These are phyloP conservation scores for Colostygia pectinataria DNA, from an alignment of 2,888 invertebrate species.

Conservation along the genomic window DNA sequence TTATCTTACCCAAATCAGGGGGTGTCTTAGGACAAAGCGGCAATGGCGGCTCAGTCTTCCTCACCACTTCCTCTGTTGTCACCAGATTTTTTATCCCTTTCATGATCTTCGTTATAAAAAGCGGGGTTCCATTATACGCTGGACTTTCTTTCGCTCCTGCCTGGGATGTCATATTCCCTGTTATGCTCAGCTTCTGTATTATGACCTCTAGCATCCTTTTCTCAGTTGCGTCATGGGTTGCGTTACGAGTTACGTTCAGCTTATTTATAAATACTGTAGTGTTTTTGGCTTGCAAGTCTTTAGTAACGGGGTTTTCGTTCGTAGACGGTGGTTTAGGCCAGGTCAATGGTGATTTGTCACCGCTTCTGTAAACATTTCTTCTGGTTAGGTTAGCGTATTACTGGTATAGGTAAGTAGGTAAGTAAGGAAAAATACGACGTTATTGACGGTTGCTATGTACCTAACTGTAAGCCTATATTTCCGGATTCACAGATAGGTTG, in stretches of 20 bases:
- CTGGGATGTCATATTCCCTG: slow-evolving; percentile 38
- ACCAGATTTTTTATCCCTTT: slow-evolving; percentile 56
- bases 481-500: too few relatives aligned
- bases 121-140: slow-evolving; percentile 39
- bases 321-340: slow-evolving; percentile 52
- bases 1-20: slow-evolving; percentile 85
- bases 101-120: slow-evolving; percentile 58
- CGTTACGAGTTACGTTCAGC: slow-evolving; percentile 34
- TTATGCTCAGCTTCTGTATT: slow-evolving; percentile 37
- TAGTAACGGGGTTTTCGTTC: slow-evolving; percentile 41
- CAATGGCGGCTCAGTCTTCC: slow-evolving; percentile 52
- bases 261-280: slow-evolving; percentile 27
- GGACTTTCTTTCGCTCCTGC: slow-evolving; percentile 8
- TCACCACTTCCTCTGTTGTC: slow-evolving; percentile 54
- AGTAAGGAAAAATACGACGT: too few relatives aligned
- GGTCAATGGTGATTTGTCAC: slow-evolving; percentile 46
- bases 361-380: slow-evolving; percentile 47
- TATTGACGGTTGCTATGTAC: too few relatives aligned
- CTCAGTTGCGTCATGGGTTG: slow-evolving; percentile 31
- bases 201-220: slow-evolving; percentile 30
- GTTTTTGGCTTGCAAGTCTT: slow-evolving; percentile 36
- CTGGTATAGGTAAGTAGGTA: too few relatives aligned
- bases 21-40: slow-evolving; percentile 84
- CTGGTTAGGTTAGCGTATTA: too few relatives aligned
- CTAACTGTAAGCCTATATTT: too few relatives aligned